Conservation (phyloP, 2,113 vertebrate genomes). For the Indri indri region DNA sequence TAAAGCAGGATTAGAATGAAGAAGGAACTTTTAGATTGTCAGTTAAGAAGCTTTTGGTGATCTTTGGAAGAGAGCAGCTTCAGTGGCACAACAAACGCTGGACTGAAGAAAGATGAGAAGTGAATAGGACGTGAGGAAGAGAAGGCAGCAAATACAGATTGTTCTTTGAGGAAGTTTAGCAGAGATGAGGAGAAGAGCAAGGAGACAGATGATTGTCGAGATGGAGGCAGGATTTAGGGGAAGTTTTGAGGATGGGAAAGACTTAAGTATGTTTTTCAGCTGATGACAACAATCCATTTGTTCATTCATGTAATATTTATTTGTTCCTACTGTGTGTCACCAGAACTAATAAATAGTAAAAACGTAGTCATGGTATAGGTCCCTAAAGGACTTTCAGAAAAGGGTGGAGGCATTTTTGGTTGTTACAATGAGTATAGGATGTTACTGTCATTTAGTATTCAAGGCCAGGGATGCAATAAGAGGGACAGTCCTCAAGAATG, state of each 20-base stretch:
- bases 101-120: not conserved
- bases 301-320: constrained; percentile 8
- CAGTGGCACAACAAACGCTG: not conserved
- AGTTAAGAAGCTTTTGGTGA: not conserved
- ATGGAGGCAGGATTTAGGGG: not conserved
- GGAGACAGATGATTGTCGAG: not conserved
- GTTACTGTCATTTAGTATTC: constrained; percentile 10
- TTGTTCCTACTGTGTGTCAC: not conserved
- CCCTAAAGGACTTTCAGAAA: not conserved
- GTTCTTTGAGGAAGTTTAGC: not conserved
- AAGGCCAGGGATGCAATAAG: not conserved
- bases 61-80: not conserved
- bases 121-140: not conserved
- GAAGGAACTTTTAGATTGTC: constrained; percentile 3
- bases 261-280: constrained; percentile 16
- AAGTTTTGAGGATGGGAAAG: not conserved
- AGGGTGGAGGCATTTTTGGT: constrained; percentile 8
- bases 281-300: not conserved
- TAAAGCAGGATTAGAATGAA: not conserved
- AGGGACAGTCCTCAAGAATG: not conserved
- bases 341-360: not conserved
- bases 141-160: not conserved
- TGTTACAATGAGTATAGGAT: not conserved
- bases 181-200: not conserved
- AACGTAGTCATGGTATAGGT: not conserved